phyloP scores from a whole-genome alignment of 2,797 vertebrate genomes.

The Liasis olivaceus region DNA sequence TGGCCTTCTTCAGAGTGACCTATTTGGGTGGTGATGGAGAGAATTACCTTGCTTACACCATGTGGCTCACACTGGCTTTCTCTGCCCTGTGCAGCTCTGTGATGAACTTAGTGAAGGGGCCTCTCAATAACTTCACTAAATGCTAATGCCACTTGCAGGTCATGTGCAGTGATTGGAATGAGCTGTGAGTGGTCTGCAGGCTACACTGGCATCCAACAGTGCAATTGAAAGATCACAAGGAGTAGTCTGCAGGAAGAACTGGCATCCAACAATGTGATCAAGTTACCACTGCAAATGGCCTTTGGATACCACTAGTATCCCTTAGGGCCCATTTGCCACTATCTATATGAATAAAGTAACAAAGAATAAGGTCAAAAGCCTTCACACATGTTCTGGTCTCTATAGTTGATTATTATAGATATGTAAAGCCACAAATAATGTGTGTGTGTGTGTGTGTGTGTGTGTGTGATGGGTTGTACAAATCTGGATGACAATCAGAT shows the following conservation, averaged over 20 bases:
- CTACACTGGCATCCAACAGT: not conserved
- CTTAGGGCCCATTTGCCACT: not conserved
- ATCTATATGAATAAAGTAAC: not conserved
- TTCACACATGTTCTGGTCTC: not conserved
- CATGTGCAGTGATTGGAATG: not conserved
- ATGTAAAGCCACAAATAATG: too few relatives aligned
- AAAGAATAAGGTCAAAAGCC: not conserved
- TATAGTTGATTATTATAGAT: too few relatives aligned
- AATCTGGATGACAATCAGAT: not conserved
- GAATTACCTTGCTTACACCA: not conserved
- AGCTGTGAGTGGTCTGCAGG: not conserved
- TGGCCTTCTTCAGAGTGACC: not conserved
- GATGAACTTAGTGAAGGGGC: not conserved
- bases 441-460: not conserved
- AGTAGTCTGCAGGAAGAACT: not conserved
- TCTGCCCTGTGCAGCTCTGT: not conserved
- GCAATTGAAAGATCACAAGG: not conserved
- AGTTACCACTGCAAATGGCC: not conserved
- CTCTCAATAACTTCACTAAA: not conserved
- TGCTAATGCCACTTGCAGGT: not conserved
- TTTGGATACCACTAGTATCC: not conserved
- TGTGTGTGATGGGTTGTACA: not conserved
- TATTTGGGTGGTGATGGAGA: not conserved
- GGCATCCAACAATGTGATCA: not conserved
- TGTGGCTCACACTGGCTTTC: not conserved